Conservation (phyloP, 30 jellyfish, hydroid and myxozoan genomes). For the Nemopilema nomurai region DNA sequence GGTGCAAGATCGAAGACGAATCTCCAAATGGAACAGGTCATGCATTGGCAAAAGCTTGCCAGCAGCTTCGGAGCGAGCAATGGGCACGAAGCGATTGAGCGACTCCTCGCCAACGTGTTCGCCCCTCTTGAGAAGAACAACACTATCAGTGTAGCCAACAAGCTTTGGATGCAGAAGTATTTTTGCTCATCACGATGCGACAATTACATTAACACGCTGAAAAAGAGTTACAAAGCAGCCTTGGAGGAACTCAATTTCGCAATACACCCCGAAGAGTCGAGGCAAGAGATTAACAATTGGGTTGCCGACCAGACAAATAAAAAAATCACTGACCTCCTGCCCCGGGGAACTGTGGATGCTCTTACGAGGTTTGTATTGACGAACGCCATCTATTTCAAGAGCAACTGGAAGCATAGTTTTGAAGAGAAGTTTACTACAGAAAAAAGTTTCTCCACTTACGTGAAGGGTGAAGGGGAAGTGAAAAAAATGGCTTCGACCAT, state of each 20-base stretch:
- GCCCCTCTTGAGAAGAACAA: conserved; percentile 26
- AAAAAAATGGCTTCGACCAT: conserved; percentile 40
- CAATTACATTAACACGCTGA: conserved; percentile 8
- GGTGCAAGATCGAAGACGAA: conserved; percentile 68
- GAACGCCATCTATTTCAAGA: conserved; percentile 73
- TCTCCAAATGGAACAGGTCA: conserved; percentile 38
- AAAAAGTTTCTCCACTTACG: conserved; percentile 13
- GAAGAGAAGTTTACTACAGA: conserved; percentile 18
- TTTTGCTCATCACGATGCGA: conserved; percentile 35
- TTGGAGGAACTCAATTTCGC: conserved; percentile 51
- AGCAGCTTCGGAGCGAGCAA: not conserved
- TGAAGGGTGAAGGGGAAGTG: not conserved
- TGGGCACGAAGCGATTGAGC: conserved; percentile 31
- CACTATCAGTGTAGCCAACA: conserved; percentile 64
- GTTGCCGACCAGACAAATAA: conserved; percentile 62
- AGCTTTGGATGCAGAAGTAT: conserved; percentile 70
- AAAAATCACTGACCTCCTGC: conserved; percentile 54
- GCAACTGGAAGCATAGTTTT: conserved; percentile 61
- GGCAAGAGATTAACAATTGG: conserved; percentile 64
- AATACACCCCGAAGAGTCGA: conserved; percentile 30
- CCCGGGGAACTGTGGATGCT: conserved; percentile 45
- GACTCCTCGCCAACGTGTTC: conserved; percentile 20
- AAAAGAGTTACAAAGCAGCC: conserved; percentile 17
- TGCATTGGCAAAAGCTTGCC: conserved; percentile 37
- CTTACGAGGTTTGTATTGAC: conserved; percentile 60